A percentile compares a stretch with the other conserved stretches of the same genome.
phyloP scores from a whole-genome alignment of 2,797 vertebrate genomes.

The Chelon labrosus region DNA sequence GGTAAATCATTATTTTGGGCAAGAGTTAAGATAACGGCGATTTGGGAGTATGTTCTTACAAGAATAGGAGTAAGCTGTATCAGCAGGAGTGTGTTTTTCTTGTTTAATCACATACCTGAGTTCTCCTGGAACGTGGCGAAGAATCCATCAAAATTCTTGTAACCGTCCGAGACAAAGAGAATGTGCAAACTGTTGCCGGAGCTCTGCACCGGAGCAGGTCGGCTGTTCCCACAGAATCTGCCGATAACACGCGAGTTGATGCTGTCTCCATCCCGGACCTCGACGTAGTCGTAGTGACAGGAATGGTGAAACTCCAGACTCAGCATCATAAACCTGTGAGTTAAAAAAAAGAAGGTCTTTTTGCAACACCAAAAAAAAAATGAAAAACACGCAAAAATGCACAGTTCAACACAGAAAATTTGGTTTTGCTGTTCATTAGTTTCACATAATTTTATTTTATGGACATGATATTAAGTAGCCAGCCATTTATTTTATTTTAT shows the following conservation, averaged over 20 bases:
- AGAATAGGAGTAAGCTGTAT: neutral
- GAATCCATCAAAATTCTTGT: slow-evolving; percentile 98
- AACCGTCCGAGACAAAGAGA: slow-evolving; percentile 96
- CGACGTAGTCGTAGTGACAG: slow-evolving; percentile 97
- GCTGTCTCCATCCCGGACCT: slow-evolving; percentile 93
- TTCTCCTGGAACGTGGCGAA: slow-evolving; percentile 94
- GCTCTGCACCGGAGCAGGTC: slow-evolving; percentile 90
- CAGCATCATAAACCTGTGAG: slow-evolving; percentile 93
- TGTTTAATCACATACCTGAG: slow-evolving; percentile 85
- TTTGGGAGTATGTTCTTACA: too few species aligned
- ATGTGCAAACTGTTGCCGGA: slow-evolving; percentile 91
- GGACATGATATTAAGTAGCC: neutral
- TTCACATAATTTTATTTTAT: neutral
- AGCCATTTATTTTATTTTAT: neutral
- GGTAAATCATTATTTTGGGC: neutral
- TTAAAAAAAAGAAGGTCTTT: too few species aligned
- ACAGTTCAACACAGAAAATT: neutral
- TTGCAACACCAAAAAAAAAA: neutral
- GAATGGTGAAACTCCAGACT: slow-evolving; percentile 90
- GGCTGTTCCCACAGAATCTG: slow-evolving; percentile 93
- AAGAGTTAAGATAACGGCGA: neutral
- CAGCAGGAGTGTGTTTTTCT: neutral
- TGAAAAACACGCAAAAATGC: neutral
- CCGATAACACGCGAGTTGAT: slow-evolving; percentile 90
- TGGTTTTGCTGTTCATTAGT: too few species aligned